phyloP scores from a whole-genome alignment of 2,888 invertebrate species.

The Blomia tropicalis region DNA sequence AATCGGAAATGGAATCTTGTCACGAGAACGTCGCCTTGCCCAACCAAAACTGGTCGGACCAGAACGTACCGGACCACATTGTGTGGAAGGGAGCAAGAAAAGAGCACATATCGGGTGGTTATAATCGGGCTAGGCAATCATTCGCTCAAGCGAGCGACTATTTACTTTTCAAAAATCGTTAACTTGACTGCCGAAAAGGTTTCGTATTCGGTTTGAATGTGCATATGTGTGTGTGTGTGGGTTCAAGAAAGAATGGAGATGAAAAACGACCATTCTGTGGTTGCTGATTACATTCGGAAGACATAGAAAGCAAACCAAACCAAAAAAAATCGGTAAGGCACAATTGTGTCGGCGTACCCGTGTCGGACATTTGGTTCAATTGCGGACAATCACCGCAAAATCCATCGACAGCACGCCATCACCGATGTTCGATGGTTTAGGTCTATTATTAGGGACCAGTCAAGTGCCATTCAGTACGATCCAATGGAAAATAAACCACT shows the following conservation, averaged over 20 bases:
- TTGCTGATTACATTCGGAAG: too few relatives aligned
- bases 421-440: too few relatives aligned
- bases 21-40: constrained; percentile 14
- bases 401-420: background rate
- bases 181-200: background rate
- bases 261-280: too few relatives aligned
- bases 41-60: constrained; percentile 3
- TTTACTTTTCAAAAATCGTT: constrained; percentile 12
- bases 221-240: background rate
- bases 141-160: background rate
- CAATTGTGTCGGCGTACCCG: too few relatives aligned
- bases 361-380: background rate
- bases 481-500: too few relatives aligned
- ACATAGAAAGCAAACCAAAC: too few relatives aligned
- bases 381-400: background rate
- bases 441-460: too few relatives aligned
- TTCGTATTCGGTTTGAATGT: background rate
- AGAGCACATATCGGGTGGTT: background rate
- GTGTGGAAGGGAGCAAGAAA: too few relatives aligned
- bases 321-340: too few relatives aligned
- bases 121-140: background rate
- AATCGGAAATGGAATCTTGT: constrained; percentile 25
- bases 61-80: too few relatives aligned
- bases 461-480: background rate
- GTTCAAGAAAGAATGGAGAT: background rate